A percentile compares a stretch with the other conserved stretches of the same genome.
phyloP scores from a whole-genome alignment of 2,113 vertebrate genomes.

The Tetrax tetrax region DNA sequence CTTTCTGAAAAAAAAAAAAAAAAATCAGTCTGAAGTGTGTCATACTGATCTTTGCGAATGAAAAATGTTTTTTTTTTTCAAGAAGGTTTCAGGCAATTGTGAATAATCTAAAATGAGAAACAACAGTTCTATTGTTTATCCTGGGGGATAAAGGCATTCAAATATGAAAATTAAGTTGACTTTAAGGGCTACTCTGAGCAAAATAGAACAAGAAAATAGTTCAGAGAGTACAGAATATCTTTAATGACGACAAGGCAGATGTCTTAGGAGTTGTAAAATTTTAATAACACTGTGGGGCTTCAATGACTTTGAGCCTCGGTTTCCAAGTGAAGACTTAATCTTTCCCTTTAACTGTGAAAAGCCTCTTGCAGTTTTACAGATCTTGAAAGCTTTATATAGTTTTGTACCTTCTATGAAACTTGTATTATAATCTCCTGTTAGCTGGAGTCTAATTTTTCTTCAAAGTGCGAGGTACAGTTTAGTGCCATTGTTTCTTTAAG shows the following conservation, averaged over 20 bases:
- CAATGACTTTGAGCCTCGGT: not conserved
- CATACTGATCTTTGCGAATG: not conserved
- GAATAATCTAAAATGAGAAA: not conserved
- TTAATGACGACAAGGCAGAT: not conserved
- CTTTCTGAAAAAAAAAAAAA: not conserved
- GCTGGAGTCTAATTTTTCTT: slow-evolving; percentile 25
- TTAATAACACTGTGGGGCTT: not conserved
- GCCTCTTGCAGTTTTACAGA: not conserved
- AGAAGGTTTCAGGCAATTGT: not conserved
- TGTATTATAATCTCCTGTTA: slow-evolving; percentile 6
- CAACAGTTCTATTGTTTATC: not conserved
- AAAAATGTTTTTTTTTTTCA: not conserved
- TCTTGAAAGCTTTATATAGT: slow-evolving; percentile 4
- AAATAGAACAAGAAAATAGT: not conserved
- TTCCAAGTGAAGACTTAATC: not conserved
- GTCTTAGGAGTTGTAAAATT: not conserved
- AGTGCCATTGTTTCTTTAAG: slow-evolving; percentile 49
- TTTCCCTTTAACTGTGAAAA: not conserved
- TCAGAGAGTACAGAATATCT: not conserved
- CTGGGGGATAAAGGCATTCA: not conserved
- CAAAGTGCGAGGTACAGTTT: slow-evolving; percentile 16
- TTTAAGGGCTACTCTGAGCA: not conserved
- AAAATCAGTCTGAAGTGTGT: not conserved
- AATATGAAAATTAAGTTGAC: not conserved
- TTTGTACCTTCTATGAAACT: not conserved